phyloP scores from a whole-genome alignment of 1,140 invertebrate species.

The Phymastichus coffea region DNA sequence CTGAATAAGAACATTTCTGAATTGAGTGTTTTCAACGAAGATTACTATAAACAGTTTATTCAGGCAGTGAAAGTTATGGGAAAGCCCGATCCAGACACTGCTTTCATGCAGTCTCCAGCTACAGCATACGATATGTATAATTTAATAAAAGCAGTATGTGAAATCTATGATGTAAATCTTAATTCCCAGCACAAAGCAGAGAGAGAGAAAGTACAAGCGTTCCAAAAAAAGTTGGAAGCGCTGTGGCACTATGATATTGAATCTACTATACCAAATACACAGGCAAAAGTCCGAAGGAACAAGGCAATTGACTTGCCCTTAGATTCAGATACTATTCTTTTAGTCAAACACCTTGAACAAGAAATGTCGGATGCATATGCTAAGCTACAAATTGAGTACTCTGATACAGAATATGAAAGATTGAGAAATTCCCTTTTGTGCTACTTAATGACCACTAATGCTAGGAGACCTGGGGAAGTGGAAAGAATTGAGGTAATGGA shows the following conservation, averaged over 20 bases:
- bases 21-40: too few species aligned
- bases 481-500: not conserved
- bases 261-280: slow-evolving; percentile 7
- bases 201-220: slow-evolving; percentile 14
- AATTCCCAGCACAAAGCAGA: not conserved
- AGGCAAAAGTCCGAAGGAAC: slow-evolving; percentile 5
- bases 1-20: too few species aligned
- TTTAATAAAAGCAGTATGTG: not conserved
- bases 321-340: slow-evolving; percentile 4
- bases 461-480: not conserved
- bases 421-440: not conserved
- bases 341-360: not conserved
- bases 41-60: too few species aligned
- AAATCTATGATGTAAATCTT: not conserved
- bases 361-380: not conserved
- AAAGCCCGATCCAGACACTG: not conserved
- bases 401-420: not conserved
- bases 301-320: slow-evolving; percentile 15
- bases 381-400: not conserved
- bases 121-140: not conserved
- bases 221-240: slow-evolving; percentile 8
- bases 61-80: not conserved
- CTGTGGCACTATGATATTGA: slow-evolving; percentile 15
- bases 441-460: not conserved
- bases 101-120: not conserved